Percentiles rank a stretch among this genome's conserved stretches.
Conservation (phyloP, 2,113 vertebrate genomes). For the Coreoperca whiteheadi region DNA sequence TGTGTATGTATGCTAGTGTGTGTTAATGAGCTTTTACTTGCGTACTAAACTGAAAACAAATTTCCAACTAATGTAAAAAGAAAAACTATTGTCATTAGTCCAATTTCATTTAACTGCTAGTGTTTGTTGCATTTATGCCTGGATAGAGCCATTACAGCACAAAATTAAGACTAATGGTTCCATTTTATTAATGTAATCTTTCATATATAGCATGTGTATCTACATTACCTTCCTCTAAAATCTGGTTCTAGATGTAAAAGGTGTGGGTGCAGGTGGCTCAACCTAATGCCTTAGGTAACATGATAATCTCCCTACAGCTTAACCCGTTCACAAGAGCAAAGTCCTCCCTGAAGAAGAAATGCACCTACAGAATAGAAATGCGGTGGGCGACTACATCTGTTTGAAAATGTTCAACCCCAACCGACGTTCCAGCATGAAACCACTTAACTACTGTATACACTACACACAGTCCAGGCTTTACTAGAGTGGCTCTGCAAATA, state of each 20-base stretch:
- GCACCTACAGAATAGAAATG: background rate
- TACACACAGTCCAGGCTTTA: slow-evolving; percentile 1
- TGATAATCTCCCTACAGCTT: slow-evolving; percentile 67
- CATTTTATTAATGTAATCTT: background rate
- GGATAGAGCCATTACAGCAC: background rate
- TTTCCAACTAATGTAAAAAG: background rate
- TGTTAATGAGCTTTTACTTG: background rate
- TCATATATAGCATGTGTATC: background rate
- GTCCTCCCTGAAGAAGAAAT: slow-evolving; percentile 26
- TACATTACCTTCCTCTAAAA: background rate
- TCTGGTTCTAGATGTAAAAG: slow-evolving; percentile 17
- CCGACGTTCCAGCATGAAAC: background rate
- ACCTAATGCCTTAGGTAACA: slow-evolving; percentile 65
- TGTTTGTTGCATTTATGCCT: background rate
- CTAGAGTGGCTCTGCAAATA: background rate
- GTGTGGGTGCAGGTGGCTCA: slow-evolving; percentile 42
- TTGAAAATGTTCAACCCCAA: background rate
- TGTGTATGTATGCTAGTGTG: background rate
- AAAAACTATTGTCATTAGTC: background rate
- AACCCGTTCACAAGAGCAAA: slow-evolving; percentile 50
- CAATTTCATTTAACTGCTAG: background rate
- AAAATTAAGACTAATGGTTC: background rate
- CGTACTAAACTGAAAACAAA: background rate
- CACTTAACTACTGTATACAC: background rate
- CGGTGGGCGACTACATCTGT: background rate